Evolutionary conservation across 2,888 invertebrate genomes (phyloP).

Genomic region (Thymelicus sylvestris): DNA sequence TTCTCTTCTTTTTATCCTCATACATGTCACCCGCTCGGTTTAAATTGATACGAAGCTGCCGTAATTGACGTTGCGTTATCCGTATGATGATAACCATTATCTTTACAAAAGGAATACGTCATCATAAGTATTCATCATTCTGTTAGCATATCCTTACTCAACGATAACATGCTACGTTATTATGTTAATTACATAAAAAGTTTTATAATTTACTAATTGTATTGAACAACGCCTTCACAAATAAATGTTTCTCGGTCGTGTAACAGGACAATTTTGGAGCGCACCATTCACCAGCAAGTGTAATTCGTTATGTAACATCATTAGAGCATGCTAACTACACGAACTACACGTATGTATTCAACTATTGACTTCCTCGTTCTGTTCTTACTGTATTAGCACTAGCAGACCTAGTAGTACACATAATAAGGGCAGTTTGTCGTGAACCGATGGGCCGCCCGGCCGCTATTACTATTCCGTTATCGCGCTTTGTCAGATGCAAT

Average conservation of each 20-base stretch:
- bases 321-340: neutral
- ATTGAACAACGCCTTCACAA: no score
- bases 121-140: no score
- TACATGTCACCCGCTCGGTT: neutral
- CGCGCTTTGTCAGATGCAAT: neutral
- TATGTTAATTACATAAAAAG: no score
- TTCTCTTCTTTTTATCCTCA: neutral
- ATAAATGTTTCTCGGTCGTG: neutral
- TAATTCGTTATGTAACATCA: neutral
- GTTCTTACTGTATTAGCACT: neutral
- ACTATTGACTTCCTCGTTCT: neutral
- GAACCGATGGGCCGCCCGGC: neutral
- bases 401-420: neutral
- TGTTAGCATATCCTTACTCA: no score
- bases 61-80: neutral
- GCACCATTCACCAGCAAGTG: neutral
- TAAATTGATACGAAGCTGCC: neutral
- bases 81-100: no score
- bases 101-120: no score
- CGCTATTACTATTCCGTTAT: conserved; percentile 1
- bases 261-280: neutral
- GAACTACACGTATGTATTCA: neutral
- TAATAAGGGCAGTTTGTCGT: conserved; percentile 1
- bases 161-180: no score
- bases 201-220: no score